phyloP scores from a whole-genome alignment of 1,140 invertebrate genomes.

The Philotrypesis tridentata region DNA sequence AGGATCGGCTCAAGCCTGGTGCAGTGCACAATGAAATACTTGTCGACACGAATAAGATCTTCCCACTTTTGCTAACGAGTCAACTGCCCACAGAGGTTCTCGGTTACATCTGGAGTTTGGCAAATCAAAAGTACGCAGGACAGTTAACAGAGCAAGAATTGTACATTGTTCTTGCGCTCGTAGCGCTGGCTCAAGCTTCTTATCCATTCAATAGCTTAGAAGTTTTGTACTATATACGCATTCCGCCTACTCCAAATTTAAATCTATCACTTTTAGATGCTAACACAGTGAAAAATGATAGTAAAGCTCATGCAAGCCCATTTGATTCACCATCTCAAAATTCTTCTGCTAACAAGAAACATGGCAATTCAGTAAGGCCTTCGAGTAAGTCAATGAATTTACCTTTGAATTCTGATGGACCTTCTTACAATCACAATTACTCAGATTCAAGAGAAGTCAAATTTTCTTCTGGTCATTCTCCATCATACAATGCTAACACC shows the following conservation, averaged over 20 bases:
- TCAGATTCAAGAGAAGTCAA: slow-evolving; percentile 38
- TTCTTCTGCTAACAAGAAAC: slow-evolving; percentile 31
- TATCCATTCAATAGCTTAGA: slow-evolving; percentile 73
- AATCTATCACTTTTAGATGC: slow-evolving; percentile 62
- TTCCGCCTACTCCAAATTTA: slow-evolving; percentile 75
- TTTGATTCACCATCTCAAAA: slow-evolving; percentile 15
- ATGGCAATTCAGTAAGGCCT: not conserved
- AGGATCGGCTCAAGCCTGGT: slow-evolving; percentile 59
- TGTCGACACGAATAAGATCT: slow-evolving; percentile 78
- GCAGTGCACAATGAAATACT: slow-evolving; percentile 62
- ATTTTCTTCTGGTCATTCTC: slow-evolving; percentile 8
- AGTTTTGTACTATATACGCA: slow-evolving; percentile 73
- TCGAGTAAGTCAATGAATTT: slow-evolving; percentile 1
- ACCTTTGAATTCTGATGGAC: not conserved
- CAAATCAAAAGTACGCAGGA: slow-evolving; percentile 77
- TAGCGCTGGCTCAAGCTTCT: slow-evolving; percentile 78
- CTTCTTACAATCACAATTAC: slow-evolving; percentile 28
- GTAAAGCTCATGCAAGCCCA: slow-evolving; percentile 33
- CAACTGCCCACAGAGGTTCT: slow-evolving; percentile 76
- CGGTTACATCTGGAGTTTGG: slow-evolving; percentile 79
- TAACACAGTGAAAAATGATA: slow-evolving; percentile 48
- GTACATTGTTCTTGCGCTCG: slow-evolving; percentile 77
- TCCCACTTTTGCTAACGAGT: slow-evolving; percentile 78
- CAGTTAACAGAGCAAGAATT: slow-evolving; percentile 78
- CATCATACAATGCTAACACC: slow-evolving; percentile 9